These are phyloP conservation scores for Chloroclystis v-ata DNA, from an alignment of 2,888 invertebrate species.

Conservation along the genomic window DNA sequence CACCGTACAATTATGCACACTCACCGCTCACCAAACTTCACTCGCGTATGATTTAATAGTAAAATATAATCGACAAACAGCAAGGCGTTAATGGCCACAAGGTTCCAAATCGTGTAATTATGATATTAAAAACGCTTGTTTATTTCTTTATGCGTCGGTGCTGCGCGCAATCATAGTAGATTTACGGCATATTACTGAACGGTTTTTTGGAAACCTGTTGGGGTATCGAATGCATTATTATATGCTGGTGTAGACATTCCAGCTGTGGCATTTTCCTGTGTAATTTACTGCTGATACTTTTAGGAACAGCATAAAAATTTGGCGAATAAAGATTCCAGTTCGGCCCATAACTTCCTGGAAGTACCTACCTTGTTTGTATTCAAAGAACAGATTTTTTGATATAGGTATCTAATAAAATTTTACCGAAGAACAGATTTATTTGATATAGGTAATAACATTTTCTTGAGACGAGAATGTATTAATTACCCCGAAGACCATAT, in stretches of 20 bases:
- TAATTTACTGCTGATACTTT: constrained; percentile 7
- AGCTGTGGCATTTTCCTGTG: constrained; percentile 18
- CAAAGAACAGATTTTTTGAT: too few relatives aligned
- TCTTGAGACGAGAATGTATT: too few relatives aligned
- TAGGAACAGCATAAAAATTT: not conserved
- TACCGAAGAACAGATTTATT: too few relatives aligned
- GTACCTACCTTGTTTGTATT: too few relatives aligned
- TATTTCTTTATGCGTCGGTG: constrained; percentile 46
- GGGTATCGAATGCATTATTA: constrained; percentile 26
- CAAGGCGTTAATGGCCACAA: constrained; percentile 48
- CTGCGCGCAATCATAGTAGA: constrained; percentile 37
- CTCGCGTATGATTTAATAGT: constrained; percentile 55
- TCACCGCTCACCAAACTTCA: constrained; percentile 43
- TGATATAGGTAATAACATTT: too few relatives aligned
- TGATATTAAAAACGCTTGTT: constrained; percentile 54
- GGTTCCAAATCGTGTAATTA: constrained; percentile 53
- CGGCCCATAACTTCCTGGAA: too few relatives aligned
- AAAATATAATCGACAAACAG: constrained; percentile 55
- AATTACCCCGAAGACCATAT: too few relatives aligned
- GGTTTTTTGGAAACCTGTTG: constrained; percentile 40
- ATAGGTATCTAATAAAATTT: too few relatives aligned
- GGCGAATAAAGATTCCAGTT: too few relatives aligned
- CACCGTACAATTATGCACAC: constrained; percentile 49
- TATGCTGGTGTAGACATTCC: constrained; percentile 20
- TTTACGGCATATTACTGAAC: constrained; percentile 48